A percentile compares a stretch with the other conserved stretches of the same genome.
These are phyloP conservation scores for Pedetes capensis DNA, from an alignment of 2,113 vertebrate genomes.

Conservation along the genomic window DNA sequence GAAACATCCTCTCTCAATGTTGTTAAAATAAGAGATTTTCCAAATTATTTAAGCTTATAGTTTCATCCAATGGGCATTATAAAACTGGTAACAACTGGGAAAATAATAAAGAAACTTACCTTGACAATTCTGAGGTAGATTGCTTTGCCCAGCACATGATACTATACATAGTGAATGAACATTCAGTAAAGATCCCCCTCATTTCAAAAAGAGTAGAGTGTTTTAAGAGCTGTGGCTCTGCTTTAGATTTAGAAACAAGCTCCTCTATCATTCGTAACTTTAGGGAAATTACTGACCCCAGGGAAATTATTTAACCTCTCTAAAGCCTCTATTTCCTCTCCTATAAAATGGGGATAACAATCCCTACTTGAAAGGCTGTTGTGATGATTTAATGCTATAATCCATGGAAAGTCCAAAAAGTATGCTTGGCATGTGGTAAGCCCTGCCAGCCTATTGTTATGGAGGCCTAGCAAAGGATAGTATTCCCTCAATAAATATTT, in stretches of 20 bases:
- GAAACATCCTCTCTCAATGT: neutral
- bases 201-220: neutral
- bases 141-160: neutral
- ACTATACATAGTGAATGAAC: neutral
- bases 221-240: neutral
- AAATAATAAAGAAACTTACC: conserved; percentile 20
- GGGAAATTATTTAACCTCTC: conserved; percentile 41
- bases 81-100: neutral
- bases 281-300: too few species aligned
- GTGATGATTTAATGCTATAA: conserved; percentile 29
- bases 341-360: conserved; percentile 38
- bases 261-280: neutral
- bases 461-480: neutral
- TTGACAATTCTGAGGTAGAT: neutral
- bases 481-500: neutral
- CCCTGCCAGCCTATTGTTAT: neutral
- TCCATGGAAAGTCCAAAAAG: neutral
- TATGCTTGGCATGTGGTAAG: neutral
- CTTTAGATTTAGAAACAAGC: neutral
- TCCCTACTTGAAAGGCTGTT: neutral
- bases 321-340: neutral
- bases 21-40: conserved; percentile 21
- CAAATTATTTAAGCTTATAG: conserved; percentile 28
- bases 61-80: neutral
- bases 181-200: neutral